Base-by-base conservation (phyloP, 2,888 invertebrate species). In the Ornithoptera alexandrae region DNA sequence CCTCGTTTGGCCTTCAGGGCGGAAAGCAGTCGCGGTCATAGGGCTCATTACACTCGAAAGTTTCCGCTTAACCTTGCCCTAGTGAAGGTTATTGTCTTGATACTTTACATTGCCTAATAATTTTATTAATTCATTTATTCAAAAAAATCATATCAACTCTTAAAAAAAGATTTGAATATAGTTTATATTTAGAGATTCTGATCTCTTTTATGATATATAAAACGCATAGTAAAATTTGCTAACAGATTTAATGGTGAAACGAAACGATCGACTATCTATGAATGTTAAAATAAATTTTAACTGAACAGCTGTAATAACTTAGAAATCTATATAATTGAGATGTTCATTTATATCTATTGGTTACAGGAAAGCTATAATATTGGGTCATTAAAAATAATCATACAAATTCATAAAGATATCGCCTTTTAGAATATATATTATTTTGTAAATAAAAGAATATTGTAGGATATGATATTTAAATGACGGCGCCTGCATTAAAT, bases 21-120 rank as follows among this genome's bases (percentile, higher is more conserved):
- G 73, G 71, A 60, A 65, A 72, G 73, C 73, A 73, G 71, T 72
- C 73, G 63, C 75, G 72, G 73, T 75, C 72, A 73, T 75, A 80
- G 81, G 80, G 78, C 73, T 65, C 62, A 62, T 79, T 77, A 77
- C 78, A 78, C 79, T 79, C 82, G 84, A 86, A 86, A 84, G 84
- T 85, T 83, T 84, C 83, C 82, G 81, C 71, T 67, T 79, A 81
- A 79, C 88, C 89, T 88, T 89, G 87, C 78, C 84, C 81, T 80
- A 71, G 24, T 58, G 80, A 82, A 85, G 85, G 84, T 76, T 77
- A 68, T 66, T 74, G 72, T 71, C 67, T 71, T 70, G 73, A 80
- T 83, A 82, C 78, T 79, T 66, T 61, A 68, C 61, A 67, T 62
- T 71, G 69, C 79, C 73, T 78, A 79, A 76, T 46, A 74, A 79